Evolutionary conservation across 2,888 invertebrate genomes (phyloP).

Genomic region (Abscondita cerata): DNA sequence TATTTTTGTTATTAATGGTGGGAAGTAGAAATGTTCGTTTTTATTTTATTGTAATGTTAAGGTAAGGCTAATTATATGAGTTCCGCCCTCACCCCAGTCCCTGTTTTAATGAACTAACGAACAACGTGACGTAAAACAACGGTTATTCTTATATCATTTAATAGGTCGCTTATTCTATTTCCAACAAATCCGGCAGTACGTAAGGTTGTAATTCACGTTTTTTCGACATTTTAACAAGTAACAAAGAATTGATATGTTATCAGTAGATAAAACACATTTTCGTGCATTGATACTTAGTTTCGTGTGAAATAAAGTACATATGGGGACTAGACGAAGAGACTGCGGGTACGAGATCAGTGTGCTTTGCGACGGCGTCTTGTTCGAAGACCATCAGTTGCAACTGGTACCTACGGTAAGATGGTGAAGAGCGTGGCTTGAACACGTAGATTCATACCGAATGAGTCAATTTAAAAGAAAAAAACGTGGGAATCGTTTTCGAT

Average conservation of each 20-base stretch:
- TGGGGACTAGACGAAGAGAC: slow-evolving; percentile 21
- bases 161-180: slow-evolving; percentile 10
- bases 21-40: too few species aligned
- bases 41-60: too few species aligned
- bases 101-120: not conserved
- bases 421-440: not conserved
- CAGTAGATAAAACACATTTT: not conserved
- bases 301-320: slow-evolving; percentile 7
- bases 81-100: slow-evolving; percentile 2
- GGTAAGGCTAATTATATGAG: slow-evolving; percentile 5
- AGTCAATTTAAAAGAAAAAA: slow-evolving; percentile 26
- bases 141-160: slow-evolving; percentile 7
- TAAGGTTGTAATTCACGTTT: too few species aligned
- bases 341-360: slow-evolving; percentile 16
- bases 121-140: slow-evolving; percentile 1
- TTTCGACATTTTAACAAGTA: too few species aligned
- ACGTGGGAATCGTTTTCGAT: slow-evolving; percentile 12
- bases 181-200: not conserved
- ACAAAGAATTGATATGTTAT: slow-evolving; percentile 1
- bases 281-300: slow-evolving; percentile 14
- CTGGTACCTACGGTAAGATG: slow-evolving; percentile 18
- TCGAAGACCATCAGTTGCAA: slow-evolving; percentile 29
- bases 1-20: too few species aligned
- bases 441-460: slow-evolving; percentile 17
- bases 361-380: slow-evolving; percentile 13